These are phyloP conservation scores for Montipora efflorescens DNA, from an alignment of 64 coral and sea anemone species.

Conservation along the genomic window DNA sequence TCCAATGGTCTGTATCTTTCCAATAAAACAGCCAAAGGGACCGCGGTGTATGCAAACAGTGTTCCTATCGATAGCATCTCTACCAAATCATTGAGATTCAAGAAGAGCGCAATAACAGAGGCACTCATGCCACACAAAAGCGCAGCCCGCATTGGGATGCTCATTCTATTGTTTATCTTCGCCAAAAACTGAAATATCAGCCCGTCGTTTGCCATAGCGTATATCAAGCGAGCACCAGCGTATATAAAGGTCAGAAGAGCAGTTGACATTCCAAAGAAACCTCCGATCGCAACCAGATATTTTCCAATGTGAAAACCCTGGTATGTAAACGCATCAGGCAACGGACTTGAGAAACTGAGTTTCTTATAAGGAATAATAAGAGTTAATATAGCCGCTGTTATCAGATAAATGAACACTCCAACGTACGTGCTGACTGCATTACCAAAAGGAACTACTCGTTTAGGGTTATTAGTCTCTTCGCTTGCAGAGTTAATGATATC, in stretches of 20 bases:
- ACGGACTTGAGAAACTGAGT: constrained; percentile 60
- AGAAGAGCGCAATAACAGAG: constrained; percentile 58
- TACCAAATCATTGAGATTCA: constrained; percentile 62
- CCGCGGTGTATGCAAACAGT: constrained; percentile 74
- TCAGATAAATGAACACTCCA: constrained; percentile 79
- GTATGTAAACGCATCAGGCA: constrained; percentile 73
- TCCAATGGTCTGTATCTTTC: constrained; percentile 62
- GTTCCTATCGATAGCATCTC: constrained; percentile 97
- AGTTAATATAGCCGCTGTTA: constrained; percentile 73
- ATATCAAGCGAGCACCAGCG: constrained; percentile 76
- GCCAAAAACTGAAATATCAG: constrained; percentile 76
- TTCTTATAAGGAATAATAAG: constrained; percentile 90
- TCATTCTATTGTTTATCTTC: constrained; percentile 50
- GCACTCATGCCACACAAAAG: constrained; percentile 68
- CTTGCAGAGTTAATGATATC: constrained; percentile 88
- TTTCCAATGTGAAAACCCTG: constrained; percentile 72
- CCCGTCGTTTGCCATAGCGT: constrained; percentile 91
- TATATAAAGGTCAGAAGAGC: constrained; percentile 70
- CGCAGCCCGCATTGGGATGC: constrained; percentile 38
- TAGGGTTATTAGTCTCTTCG: constrained; percentile 80
- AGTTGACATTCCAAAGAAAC: constrained; percentile 85
- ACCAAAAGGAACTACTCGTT: constrained; percentile 58
- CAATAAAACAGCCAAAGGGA: constrained; percentile 72
- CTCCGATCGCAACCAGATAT: constrained; percentile 85
- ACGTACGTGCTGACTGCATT: constrained; percentile 80